Evolutionary conservation across 2,888 invertebrate species (phyloP), one percentile per base, ranked within the genome.

Genomic region (Fragum whitleyi): DNA sequence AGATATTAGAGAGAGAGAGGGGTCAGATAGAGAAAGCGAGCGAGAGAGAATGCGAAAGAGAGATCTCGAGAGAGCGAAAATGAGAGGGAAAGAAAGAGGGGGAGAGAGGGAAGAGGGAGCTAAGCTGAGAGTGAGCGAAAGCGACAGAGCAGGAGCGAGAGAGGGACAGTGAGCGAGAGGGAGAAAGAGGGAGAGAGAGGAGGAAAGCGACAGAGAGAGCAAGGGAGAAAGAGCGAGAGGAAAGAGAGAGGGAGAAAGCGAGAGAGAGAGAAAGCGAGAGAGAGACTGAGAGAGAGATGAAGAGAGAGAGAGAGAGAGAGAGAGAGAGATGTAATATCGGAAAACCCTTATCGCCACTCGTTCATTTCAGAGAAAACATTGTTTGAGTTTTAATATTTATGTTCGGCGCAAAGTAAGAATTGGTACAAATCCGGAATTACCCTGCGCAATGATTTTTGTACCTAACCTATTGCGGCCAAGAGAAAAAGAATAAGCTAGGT

Each of bases 321-420:
- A 42, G 42, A 42, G 42, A 42, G 42, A 42, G 42, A 42, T n/a
- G n/a, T n/a, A n/a, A n/a, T n/a, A n/a, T n/a, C n/a, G n/a, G n/a
- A n/a, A n/a, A n/a, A n/a, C 16, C 23, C 16, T 29, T 26, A 6
- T 23, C 57, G 16, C 36, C 55, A 29, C 2, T 59, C 21, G 23
- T 68, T 6, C 68, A n/a, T 21, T 68, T 68, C 9, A 62, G 73
- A 28, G 55, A n/a, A n/a, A n/a, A n/a, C n/a, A n/a, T n/a, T n/a
- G n/a, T n/a, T n/a, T n/a, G n/a, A n/a, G n/a, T n/a, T n/a, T n/a
- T n/a, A n/a, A n/a, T n/a, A n/a, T n/a, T n/a, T n/a, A n/a, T n/a
- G n/a, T n/a, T n/a, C n/a, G n/a, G n/a, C n/a, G n/a, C n/a, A n/a
- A n/a, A n/a, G n/a, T n/a, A n/a, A n/a, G n/a, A n/a, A n/a, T n/a